Evolutionary conservation across 2,113 vertebrate species (phyloP).

Genomic region (Electrona antarctica): DNA sequence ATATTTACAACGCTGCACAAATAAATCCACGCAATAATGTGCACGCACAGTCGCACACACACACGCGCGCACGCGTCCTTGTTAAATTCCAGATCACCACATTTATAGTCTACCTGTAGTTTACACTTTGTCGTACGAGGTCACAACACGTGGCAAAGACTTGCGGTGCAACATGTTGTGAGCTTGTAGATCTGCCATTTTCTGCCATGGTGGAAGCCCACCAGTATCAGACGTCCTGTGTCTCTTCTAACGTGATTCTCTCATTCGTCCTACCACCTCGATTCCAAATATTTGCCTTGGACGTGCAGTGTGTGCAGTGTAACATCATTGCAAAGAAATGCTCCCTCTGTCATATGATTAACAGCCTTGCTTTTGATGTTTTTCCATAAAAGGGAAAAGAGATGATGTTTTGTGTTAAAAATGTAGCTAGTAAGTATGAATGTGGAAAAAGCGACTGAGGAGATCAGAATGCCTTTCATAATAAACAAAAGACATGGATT

Average conservation of each 20-base stretch:
- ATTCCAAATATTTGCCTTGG: conserved; percentile 14
- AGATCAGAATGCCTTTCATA: too few species aligned
- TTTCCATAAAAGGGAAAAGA: conserved; percentile 15
- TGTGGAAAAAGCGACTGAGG: conserved; percentile 19
- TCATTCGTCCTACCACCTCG: background rate
- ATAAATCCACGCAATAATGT: background rate
- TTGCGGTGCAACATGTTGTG: too few species aligned
- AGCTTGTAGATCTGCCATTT: too few species aligned
- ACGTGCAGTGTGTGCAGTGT: conserved; percentile 2
- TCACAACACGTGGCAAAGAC: too few species aligned
- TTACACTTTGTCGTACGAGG: background rate
- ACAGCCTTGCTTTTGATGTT: conserved; percentile 32
- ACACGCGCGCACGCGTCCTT: background rate
- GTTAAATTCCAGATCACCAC: background rate
- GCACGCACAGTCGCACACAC: background rate
- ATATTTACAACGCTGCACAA: conserved; percentile 13
- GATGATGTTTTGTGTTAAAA: conserved; percentile 40
- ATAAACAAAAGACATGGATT: too few species aligned
- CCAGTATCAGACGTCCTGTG: too few species aligned
- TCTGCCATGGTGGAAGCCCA: too few species aligned
- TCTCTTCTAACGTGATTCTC: too few species aligned
- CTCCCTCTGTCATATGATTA: conserved; percentile 18
- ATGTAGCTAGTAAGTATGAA: conserved; percentile 10
- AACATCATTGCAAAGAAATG: background rate
- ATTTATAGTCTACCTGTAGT: background rate